phyloP scores from a whole-genome alignment of 1,140 invertebrate species.

The Protaetia brevitarsis region DNA sequence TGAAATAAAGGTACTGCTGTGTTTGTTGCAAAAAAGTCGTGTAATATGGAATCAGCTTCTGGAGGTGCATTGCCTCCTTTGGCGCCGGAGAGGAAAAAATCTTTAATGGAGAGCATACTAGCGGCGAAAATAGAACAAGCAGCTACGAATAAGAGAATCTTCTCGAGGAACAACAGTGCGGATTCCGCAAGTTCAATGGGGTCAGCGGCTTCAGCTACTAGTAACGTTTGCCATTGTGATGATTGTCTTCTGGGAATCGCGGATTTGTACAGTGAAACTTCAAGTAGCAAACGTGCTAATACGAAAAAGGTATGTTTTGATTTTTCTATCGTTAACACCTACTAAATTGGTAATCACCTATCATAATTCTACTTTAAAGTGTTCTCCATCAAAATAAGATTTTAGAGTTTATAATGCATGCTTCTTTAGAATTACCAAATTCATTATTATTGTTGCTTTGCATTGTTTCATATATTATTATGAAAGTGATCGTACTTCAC shows the following conservation, averaged over 20 bases:
- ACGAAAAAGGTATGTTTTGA: slow-evolving; percentile 17
- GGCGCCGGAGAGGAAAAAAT: slow-evolving; percentile 53
- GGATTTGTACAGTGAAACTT: slow-evolving; percentile 56
- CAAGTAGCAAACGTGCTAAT: not conserved
- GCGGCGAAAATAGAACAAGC: slow-evolving; percentile 72
- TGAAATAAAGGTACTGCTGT: too few relatives aligned
- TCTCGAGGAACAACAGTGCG: slow-evolving; percentile 71
- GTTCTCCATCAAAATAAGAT: too few relatives aligned
- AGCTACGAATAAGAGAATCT: slow-evolving; percentile 41
- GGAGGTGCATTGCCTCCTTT: not conserved
- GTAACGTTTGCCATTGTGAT: slow-evolving; percentile 76
- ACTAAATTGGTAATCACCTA: too few relatives aligned
- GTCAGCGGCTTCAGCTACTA: slow-evolving; percentile 62
- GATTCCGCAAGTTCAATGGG: slow-evolving; percentile 74
- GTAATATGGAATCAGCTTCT: not conserved
- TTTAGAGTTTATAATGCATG: too few relatives aligned
- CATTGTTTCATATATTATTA: too few relatives aligned
- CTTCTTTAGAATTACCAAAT: too few relatives aligned
- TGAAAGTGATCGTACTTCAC: too few relatives aligned
- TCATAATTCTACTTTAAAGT: too few relatives aligned
- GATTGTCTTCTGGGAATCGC: slow-evolving; percentile 79
- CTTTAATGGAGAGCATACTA: slow-evolving; percentile 72
- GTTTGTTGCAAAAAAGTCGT: too few relatives aligned
- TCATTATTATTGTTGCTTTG: too few relatives aligned
- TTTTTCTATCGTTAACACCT: not conserved